phyloP scores from a whole-genome alignment of 2,797 vertebrate species.

The Lacerta agilis region DNA sequence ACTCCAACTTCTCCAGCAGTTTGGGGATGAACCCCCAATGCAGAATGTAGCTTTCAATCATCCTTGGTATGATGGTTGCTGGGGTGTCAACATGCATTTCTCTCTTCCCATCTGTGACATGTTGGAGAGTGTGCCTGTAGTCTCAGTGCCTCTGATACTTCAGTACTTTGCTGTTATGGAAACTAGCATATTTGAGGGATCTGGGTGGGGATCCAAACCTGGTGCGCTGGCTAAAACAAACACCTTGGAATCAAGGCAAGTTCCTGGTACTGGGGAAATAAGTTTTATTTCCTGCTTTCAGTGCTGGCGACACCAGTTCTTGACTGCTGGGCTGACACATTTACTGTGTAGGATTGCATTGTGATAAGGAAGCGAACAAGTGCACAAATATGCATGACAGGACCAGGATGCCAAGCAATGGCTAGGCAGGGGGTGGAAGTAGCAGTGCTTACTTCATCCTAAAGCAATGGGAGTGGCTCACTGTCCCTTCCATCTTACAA shows the following conservation, averaged over 20 bases:
- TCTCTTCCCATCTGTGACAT: background rate
- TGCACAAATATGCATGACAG: background rate
- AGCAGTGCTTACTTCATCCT: background rate
- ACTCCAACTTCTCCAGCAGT: background rate
- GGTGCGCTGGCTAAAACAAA: background rate
- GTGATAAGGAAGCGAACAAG: background rate
- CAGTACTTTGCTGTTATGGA: background rate
- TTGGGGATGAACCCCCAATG: background rate
- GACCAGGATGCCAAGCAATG: background rate
- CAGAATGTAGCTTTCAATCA: too few species aligned
- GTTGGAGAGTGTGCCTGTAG: background rate
- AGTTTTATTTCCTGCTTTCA: background rate
- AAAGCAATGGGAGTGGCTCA: background rate
- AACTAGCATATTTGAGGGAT: background rate
- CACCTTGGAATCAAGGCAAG: background rate
- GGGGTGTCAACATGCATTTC: background rate
- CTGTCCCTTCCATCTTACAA: background rate
- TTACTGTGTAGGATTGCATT: background rate
- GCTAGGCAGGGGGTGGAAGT: background rate
- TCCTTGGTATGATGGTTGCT: background rate
- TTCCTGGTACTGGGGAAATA: background rate
- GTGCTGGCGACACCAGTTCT: background rate
- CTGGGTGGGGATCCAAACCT: background rate
- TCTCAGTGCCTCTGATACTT: background rate
- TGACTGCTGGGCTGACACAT: background rate